Conservation (phyloP, 2,888 invertebrate genomes). For the Dendrolimus houi region DNA sequence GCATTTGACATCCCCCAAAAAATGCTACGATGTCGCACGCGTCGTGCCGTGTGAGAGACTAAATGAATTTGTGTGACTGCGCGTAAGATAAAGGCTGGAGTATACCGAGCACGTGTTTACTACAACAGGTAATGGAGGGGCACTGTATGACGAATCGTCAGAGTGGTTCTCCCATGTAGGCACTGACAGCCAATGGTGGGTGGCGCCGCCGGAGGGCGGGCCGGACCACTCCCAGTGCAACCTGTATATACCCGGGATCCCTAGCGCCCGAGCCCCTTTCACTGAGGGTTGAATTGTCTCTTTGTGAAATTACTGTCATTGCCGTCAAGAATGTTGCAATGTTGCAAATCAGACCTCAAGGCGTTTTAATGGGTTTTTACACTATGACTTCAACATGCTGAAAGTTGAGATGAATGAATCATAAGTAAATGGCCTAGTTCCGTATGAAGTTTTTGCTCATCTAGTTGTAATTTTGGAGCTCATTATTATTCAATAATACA, state of each 20-base stretch:
- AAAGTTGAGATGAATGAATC: neutral
- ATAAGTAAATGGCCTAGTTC: neutral
- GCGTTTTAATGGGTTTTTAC: slow-evolving; percentile 9
- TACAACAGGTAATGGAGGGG: slow-evolving; percentile 39
- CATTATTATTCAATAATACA: no score
- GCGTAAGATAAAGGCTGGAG: slow-evolving; percentile 62
- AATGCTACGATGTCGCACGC: slow-evolving; percentile 57
- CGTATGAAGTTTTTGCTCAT: neutral
- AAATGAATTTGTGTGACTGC: slow-evolving; percentile 61
- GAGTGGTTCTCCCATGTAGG: slow-evolving; percentile 36
- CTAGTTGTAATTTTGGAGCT: neutral
- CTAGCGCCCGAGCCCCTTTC: slow-evolving; percentile 23
- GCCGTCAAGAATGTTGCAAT: slow-evolving; percentile 8
- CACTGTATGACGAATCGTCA: slow-evolving; percentile 42
- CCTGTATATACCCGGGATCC: slow-evolving; percentile 44
- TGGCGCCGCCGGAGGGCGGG: slow-evolving; percentile 38
- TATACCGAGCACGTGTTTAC: slow-evolving; percentile 42
- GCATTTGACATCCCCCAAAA: slow-evolving; percentile 60
- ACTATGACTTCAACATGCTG: slow-evolving; percentile 4
- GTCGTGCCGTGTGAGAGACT: slow-evolving; percentile 66
- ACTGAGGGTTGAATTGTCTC: slow-evolving; percentile 42
- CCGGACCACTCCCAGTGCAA: slow-evolving; percentile 43
- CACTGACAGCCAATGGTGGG: slow-evolving; percentile 41
- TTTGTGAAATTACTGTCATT: slow-evolving; percentile 18
- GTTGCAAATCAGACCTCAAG: neutral